Base-by-base conservation (phyloP, 1,140 invertebrate species). In the Oryctes rhinoceros region DNA sequence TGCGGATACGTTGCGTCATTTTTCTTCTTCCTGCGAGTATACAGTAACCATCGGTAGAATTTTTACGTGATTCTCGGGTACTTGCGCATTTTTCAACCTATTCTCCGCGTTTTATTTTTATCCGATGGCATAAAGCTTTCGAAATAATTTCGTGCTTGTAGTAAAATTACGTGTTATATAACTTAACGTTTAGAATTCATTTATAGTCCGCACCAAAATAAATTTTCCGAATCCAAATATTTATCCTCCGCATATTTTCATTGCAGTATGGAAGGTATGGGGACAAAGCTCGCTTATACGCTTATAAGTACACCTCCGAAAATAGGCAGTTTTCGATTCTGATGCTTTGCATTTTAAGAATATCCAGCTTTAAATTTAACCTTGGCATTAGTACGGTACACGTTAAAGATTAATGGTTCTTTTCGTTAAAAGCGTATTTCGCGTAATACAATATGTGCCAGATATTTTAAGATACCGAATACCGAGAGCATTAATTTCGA, bases 141-240 rank as follows among this genome's bases (percentile, higher is more conserved):
- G 10, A 6, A 59, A 18, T 18, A 59, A 18, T 59, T 59, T 59
- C 53, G n/a, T 59, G 18, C 6, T n/a, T 59, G 53, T 18, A 59
- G 15, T 59, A 18, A 59, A 18, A 59, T 59, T n/a, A 59, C 53
- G 5, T 18, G 24, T 71, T 71, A 71, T 71, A 24, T 71, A 71
- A 71, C 65, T 71, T 71, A 30, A 30, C 24, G 18, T 35, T 71
- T 71, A 71, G 20, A 35, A 30, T 71, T 71, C 20, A 71, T 35
- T 62, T 71, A 71, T 71, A 71, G 24, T 71, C 65, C 24, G 18
- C 65, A 24, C 65, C 24, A 15, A 71, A 30, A 37, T 71, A 4
- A 71, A 18, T 71, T 30, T 71, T 71, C 65, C 4, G 6, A 71
- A 71, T 37, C 11, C 24, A 71, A 71, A 71, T 71, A 71, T 71